These are phyloP conservation scores for Triops cancriformis DNA, from an alignment of 1,140 invertebrate genomes.

Conservation along the genomic window DNA sequence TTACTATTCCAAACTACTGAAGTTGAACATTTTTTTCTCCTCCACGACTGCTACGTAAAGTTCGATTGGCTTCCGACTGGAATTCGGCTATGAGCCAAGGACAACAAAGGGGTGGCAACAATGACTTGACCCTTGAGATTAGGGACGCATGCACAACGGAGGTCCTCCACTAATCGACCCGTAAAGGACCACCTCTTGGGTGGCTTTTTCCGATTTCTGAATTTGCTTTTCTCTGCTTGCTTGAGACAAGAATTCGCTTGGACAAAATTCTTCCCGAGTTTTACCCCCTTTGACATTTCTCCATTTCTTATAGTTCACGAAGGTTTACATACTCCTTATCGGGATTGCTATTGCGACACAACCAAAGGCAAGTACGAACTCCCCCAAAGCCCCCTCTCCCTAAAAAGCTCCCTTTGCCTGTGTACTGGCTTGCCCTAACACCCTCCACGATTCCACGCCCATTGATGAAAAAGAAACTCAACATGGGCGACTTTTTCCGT, in stretches of 20 bases:
- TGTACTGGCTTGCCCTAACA: neutral
- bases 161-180: neutral
- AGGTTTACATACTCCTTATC: neutral
- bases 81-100: neutral
- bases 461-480: neutral
- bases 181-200: neutral
- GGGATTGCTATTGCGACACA: neutral
- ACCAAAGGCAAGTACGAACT: neutral
- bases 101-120: neutral
- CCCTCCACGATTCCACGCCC: neutral
- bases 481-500: no score
- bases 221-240: neutral
- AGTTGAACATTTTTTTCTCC: neutral
- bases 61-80: neutral
- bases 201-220: neutral
- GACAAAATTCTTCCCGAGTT: neutral
- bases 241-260: neutral
- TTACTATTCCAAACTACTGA: neutral
- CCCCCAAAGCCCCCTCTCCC: neutral
- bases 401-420: neutral
- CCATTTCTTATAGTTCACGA: neutral
- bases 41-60: neutral
- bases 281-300: neutral
- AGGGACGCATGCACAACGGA: constrained; percentile 3
- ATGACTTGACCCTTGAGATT: constrained; percentile 13